Conservation (phyloP, 2,113 vertebrate species). For the Formicarius rufipectus region DNA sequence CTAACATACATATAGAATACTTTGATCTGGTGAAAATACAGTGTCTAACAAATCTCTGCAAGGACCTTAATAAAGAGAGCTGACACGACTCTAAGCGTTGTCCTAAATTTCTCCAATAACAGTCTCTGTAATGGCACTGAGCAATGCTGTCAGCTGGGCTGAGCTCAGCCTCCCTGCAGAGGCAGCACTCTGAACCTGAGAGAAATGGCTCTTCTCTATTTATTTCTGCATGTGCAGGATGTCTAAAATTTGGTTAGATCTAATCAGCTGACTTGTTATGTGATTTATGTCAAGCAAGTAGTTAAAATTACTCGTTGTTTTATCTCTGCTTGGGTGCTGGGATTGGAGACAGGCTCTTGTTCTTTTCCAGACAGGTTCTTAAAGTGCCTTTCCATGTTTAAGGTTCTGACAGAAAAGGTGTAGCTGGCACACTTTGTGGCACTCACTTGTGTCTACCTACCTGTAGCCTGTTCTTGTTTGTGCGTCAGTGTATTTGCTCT, state of each 20-base stretch:
- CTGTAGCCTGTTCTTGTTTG: neutral
- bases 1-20: neutral
- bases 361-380: neutral
- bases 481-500: neutral
- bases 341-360: neutral
- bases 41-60: conserved; percentile 4
- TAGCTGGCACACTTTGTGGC: neutral
- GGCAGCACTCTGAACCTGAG: neutral
- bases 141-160: neutral
- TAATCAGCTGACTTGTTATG: neutral
- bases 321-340: neutral
- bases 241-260: neutral
- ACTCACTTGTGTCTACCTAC: rapidly evolving
- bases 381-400: neutral
- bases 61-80: conserved; percentile 15
- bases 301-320: neutral
- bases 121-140: neutral
- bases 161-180: neutral
- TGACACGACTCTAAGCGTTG: neutral
- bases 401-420: neutral
- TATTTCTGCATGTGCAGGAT: neutral
- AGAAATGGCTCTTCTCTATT: neutral
- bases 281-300: neutral
- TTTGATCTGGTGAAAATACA: conserved; percentile 23
- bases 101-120: conserved; percentile 19